These are phyloP conservation scores for Raja brachyura DNA, from an alignment of 2,113 vertebrate genomes.

Conservation along the genomic window DNA sequence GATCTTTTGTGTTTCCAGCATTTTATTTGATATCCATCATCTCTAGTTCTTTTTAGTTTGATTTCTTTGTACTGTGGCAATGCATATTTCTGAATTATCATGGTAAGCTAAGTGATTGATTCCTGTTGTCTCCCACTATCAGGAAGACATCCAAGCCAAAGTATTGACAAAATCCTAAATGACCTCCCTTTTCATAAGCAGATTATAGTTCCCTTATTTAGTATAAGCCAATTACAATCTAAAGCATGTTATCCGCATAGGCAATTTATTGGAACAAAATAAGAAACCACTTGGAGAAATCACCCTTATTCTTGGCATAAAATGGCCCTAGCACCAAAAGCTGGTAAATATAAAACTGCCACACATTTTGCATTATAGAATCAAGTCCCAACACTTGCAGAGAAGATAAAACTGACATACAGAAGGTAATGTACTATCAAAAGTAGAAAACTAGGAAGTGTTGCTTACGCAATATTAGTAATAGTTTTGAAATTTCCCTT, in stretches of 20 bases:
- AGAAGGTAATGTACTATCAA: neutral
- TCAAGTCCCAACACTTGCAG: neutral
- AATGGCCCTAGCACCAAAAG: neutral
- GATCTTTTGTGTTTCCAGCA: no score
- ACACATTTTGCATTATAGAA: neutral
- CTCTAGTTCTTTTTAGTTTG: no score
- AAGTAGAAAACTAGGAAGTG: neutral
- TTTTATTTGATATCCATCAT: no score
- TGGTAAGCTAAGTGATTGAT: neutral
- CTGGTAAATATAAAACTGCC: neutral
- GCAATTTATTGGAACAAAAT: neutral
- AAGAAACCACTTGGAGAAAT: neutral
- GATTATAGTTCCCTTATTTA: neutral
- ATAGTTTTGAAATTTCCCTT: neutral
- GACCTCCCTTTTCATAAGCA: neutral
- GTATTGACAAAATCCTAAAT: neutral
- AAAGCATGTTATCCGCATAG: neutral
- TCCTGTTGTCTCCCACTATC: neutral
- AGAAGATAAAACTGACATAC: neutral
- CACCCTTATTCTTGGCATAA: neutral
- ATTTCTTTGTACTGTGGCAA: no score
- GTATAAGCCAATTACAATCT: neutral
- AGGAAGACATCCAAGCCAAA: neutral
- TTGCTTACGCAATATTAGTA: neutral
- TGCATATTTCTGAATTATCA: no score